Evolutionary conservation across 2,797 vertebrate species (phyloP).

Genomic region (Staurois parvus): DNA sequence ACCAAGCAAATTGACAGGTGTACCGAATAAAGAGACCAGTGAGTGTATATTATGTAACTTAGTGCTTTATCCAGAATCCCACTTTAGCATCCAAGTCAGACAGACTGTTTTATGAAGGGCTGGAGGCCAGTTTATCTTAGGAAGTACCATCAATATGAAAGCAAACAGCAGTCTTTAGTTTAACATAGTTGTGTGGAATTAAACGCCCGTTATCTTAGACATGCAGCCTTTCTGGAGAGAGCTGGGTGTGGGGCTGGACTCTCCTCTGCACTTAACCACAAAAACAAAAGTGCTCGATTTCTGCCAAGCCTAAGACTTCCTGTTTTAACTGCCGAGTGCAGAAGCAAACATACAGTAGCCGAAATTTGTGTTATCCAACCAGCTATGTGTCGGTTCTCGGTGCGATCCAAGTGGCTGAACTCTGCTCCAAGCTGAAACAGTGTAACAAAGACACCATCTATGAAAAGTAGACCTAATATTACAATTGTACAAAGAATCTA

Average conservation of each 20-base stretch:
- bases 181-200: slow-evolving; percentile 33
- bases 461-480: too few relatives aligned
- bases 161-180: slow-evolving; percentile 39
- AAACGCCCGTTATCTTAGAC: slow-evolving; percentile 22
- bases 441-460: too few relatives aligned
- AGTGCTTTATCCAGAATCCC: background rate
- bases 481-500: too few relatives aligned
- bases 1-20: too few relatives aligned
- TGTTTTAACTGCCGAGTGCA: background rate
- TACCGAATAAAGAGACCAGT: too few relatives aligned
- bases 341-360: background rate
- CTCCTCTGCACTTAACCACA: background rate
- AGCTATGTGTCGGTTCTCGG: background rate
- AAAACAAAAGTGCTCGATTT: slow-evolving; percentile 1
- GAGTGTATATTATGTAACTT: too few relatives aligned
- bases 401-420: too few relatives aligned
- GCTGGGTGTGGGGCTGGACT: background rate
- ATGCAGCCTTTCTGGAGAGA: background rate
- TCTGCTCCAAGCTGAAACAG: too few relatives aligned
- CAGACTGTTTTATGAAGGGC: background rate
- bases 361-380: background rate
- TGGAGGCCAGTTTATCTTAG: slow-evolving; percentile 19
- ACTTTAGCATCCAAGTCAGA: background rate
- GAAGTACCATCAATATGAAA: slow-evolving; percentile 47
- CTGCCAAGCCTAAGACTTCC: background rate